A percentile compares a stretch with the other conserved stretches of the same genome.
These are phyloP conservation scores for Ceyx margarethae DNA, from an alignment of 2,113 vertebrate species.

Conservation along the genomic window DNA sequence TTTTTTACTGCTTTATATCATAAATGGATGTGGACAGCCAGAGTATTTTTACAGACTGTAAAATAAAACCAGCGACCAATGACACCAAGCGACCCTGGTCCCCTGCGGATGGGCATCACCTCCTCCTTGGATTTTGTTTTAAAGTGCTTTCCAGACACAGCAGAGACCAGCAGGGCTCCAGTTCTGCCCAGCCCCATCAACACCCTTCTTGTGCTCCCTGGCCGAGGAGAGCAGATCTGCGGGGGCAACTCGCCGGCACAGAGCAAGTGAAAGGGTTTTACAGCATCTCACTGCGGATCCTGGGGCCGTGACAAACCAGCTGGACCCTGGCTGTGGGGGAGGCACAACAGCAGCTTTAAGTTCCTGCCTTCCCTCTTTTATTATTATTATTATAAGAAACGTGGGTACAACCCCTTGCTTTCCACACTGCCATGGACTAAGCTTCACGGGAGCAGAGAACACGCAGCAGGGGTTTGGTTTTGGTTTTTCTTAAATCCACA, in stretches of 20 bases:
- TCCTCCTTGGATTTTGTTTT: neutral
- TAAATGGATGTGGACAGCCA: slow-evolving; percentile 52
- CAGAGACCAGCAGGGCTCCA: neutral
- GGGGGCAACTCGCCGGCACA: neutral
- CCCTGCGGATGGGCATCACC: neutral
- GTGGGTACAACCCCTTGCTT: neutral
- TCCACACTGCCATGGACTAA: neutral
- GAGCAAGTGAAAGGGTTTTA: neutral
- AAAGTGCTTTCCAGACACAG: neutral
- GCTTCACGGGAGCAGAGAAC: neutral
- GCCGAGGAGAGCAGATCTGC: neutral
- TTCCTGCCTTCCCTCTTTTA: neutral
- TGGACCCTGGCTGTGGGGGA: neutral
- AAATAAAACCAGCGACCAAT: neutral
- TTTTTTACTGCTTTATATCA: slow-evolving; percentile 67
- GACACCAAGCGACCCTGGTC: neutral
- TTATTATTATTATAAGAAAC: neutral
- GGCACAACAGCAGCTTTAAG: neutral
- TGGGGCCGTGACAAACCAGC: neutral
- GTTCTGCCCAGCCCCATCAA: neutral
- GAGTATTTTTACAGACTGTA: slow-evolving; percentile 62
- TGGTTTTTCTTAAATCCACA: neutral
- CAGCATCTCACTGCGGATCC: neutral
- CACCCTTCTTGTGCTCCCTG: neutral
- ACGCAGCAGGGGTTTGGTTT: neutral